Percentiles rank a stretch among this genome's conserved stretches.
phyloP scores from a whole-genome alignment of 2,797 vertebrate genomes.

The Halcyon smyrnensis region DNA sequence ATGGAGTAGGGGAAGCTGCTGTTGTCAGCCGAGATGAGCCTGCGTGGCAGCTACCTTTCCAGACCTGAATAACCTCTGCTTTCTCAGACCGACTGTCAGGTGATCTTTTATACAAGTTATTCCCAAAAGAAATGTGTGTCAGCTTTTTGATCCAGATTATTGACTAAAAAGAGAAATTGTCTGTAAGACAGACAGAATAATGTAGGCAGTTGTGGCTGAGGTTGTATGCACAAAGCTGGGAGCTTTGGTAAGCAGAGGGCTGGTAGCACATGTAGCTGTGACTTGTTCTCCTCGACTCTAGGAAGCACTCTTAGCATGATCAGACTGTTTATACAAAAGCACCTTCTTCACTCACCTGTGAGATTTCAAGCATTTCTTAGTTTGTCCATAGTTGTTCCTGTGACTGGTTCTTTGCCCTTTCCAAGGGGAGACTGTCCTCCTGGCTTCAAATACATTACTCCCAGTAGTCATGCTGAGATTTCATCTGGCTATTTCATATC shows the following conservation, averaged over 20 bases:
- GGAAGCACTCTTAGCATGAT: background rate
- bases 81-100: background rate
- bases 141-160: background rate
- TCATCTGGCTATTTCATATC: background rate
- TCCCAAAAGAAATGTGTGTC: background rate
- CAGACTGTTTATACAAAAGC: background rate
- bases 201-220: background rate
- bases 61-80: background rate
- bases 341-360: background rate
- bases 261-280: background rate
- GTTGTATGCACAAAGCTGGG: background rate
- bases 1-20: slow-evolving; percentile 1
- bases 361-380: background rate
- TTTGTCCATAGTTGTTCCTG: background rate
- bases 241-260: background rate
- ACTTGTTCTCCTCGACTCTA: background rate
- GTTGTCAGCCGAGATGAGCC: background rate
- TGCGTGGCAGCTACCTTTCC: background rate
- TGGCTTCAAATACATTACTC: background rate
- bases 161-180: background rate
- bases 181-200: fast-evolving
- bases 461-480: background rate
- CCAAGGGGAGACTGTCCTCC: background rate
- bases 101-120: background rate
- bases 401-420: background rate